A percentile compares a stretch with the other conserved stretches of the same genome.
Conservation (phyloP, 1,140 invertebrate genomes). For the Palaemon carinicauda region DNA sequence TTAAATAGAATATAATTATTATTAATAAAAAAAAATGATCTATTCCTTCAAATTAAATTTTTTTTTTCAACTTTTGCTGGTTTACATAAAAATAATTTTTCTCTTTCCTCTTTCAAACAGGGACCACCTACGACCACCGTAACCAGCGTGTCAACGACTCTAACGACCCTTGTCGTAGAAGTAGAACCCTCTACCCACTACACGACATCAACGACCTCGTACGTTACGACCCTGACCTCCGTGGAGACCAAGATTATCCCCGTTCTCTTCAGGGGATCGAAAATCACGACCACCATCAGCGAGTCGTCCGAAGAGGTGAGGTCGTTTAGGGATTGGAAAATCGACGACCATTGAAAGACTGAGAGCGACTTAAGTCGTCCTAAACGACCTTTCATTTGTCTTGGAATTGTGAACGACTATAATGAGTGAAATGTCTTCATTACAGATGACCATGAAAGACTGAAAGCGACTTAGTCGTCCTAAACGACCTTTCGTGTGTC, state of each 20-base stretch:
- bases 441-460: too few relatives aligned
- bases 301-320: slow-evolving; percentile 46
- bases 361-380: not conserved
- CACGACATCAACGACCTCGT: slow-evolving; percentile 58
- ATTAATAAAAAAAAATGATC: too few relatives aligned
- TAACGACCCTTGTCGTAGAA: slow-evolving; percentile 43
- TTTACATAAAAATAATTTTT: not conserved
- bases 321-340: not conserved
- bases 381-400: too few relatives aligned
- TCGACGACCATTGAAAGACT: not conserved
- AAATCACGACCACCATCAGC: slow-evolving; percentile 51
- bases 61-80: not conserved
- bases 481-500: too few relatives aligned
- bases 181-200: slow-evolving; percentile 52
- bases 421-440: too few relatives aligned
- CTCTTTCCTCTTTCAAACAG: not conserved
- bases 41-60: too few relatives aligned
- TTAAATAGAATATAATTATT: too few relatives aligned
- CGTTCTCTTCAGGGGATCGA: slow-evolving; percentile 58
- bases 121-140: slow-evolving; percentile 44
- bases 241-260: slow-evolving; percentile 51
- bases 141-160: slow-evolving; percentile 46
- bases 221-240: slow-evolving; percentile 57
- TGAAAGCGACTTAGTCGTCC: not conserved
- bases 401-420: too few relatives aligned